Evolutionary conservation across 2,888 invertebrate genomes (phyloP), one percentile per base, ranked within the genome.

Genomic region (Erebia aethiops): DNA sequence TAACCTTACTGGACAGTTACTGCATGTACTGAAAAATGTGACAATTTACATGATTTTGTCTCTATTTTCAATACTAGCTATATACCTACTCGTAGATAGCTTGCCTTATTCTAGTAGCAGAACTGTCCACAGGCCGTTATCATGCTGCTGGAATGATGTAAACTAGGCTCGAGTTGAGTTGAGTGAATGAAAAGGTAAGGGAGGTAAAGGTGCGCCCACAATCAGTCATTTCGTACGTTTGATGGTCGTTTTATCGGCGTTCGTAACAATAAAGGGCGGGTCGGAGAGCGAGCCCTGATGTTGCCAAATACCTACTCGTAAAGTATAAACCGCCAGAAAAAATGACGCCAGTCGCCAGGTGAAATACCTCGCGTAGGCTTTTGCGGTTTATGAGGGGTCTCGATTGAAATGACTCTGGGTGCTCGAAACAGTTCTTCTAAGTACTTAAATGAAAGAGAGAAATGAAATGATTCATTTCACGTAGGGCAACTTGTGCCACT

Each of bases 201-300:
- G 43, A 61, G 61, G 43, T 18, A 41, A 43, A 60, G 60, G 60
- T 16, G 60, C 43, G 10, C 60, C 60, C 60, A 54, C 54, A 54
- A 18, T 54, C 18, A 54, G 60, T 41, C 16, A n/a, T 41, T 41
- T 43, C 41, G 16, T 13, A 46, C 13, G 46, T 13, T 11, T 46
- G 46, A 61, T 46, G 61, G 61, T 46, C 46, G 62, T 49, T 62
- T 62, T 62, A 62, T 49, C 62, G 61, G 62, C 62, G 13, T 14
- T 57, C 61, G 11, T 18, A 46, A 61, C 61, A n/a, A 43, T 61
- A 11, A 61, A 61, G 21, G 10, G 9, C 43, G 16, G 41, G 60
- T 10, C 43, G 60, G 16, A 60, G 60, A 10, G 60, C 60, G 43
- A 0, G 3, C 13, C 56, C 56, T 41, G 10, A 41, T 43, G 60